Evolutionary conservation across 2,113 vertebrate species (phyloP).

Genomic region (Trichechus manatus): DNA sequence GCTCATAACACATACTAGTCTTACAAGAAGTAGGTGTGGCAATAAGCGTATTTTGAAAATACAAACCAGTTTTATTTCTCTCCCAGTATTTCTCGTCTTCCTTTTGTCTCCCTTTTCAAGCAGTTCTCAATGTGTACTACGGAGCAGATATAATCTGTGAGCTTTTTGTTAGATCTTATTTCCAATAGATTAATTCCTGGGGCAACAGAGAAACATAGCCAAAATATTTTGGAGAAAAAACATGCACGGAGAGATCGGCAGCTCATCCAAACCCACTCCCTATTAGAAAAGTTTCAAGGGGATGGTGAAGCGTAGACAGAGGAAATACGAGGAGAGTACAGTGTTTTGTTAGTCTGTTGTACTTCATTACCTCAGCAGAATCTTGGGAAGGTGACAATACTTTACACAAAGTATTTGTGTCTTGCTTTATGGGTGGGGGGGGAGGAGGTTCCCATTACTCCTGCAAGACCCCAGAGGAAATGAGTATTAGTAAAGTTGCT

Average conservation of each 20-base stretch:
- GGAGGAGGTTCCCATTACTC: background rate
- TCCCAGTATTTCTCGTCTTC: background rate
- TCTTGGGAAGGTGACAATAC: background rate
- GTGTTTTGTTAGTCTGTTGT: background rate
- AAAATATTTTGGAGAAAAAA: background rate
- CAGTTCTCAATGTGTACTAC: background rate
- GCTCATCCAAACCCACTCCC: background rate
- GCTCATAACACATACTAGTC: background rate
- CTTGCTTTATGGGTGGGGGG: background rate
- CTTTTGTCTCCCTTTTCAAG: background rate
- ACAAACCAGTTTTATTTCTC: background rate
- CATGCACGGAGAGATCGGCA: background rate
- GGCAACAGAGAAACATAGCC: background rate
- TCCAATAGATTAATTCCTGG: background rate
- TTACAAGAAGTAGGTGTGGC: background rate
- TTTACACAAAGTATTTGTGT: background rate
- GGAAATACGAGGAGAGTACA: too few relatives aligned
- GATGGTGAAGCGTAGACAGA: background rate
- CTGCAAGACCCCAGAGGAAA: background rate
- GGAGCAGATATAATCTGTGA: background rate
- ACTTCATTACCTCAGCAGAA: background rate
- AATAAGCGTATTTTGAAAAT: background rate
- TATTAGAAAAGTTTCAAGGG: background rate
- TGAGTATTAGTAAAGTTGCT: background rate
- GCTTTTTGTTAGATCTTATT: background rate